Evolutionary conservation across 2,888 invertebrate species (phyloP), one percentile per base, ranked within the genome.

Genomic region (Eupithecia subfuscata): DNA sequence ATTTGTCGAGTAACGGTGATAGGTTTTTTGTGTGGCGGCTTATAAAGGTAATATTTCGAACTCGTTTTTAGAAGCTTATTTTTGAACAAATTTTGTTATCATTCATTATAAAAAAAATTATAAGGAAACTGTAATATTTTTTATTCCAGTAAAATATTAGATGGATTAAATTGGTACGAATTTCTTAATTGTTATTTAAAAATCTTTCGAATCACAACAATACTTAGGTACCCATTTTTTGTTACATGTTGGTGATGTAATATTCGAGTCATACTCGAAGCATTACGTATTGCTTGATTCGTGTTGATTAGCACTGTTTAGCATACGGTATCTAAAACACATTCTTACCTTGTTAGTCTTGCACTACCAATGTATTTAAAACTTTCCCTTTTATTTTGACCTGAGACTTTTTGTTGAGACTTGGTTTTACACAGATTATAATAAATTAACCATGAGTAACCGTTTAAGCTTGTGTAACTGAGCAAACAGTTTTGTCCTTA

Each of bases 221-320:
- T 52, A n/a, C n/a, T n/a, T n/a, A n/a, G n/a, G n/a, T n/a, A 22
- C 56, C 56, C 56, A n/a, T 22, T 56, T 56, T 56, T 22, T 4
- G 60, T 60, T 14, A 8, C 11, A 16, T 6, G 6, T 63, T 14
- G 25, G 0, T 67, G 45, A 71, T 22, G 34, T 71, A 63, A 52
- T 67, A 25, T 60, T 87, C 83, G 86, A 85, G 81, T 89, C 89
- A 88, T 85, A 83, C 83, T 80, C 79, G 14, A 81, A 83, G 82
- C 84, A 88, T 88, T 88, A 88, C 88, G 85, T 86, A 82, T 83
- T 84, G 82, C 84, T 80, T 73, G 82, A 85, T 87, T 85, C 84
- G 84, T 84, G 81, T 86, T 89, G 86, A 88, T 88, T 87, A 85
- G 84, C 86, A 88, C 87, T 89, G 87, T 90, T 93, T 92, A 92